phyloP scores from a whole-genome alignment of 2,797 vertebrate species.

The Salarias fasciatus region DNA sequence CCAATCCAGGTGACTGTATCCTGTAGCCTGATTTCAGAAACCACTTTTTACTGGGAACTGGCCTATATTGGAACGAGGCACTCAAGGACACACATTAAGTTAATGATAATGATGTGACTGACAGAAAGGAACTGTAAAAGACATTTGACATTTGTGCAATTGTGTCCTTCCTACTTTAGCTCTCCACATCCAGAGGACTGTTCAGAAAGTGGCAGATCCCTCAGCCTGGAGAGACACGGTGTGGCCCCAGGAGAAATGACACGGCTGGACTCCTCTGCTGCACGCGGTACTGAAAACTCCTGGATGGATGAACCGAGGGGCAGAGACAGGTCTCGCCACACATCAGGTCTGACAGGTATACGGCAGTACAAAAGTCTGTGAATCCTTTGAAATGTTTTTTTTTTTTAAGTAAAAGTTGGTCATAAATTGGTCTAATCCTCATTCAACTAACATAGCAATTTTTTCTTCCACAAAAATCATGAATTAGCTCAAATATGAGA shows the following conservation, averaged over 20 bases:
- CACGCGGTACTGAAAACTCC: conserved; percentile 54
- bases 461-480: too few species aligned
- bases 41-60: conserved; percentile 25
- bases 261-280: conserved; percentile 71
- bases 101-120: too few species aligned
- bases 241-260: conserved; percentile 73
- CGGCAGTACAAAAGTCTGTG: too few species aligned
- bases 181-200: conserved; percentile 42
- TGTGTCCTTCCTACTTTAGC: conserved; percentile 27
- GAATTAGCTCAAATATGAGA: too few species aligned
- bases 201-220: conserved; percentile 43
- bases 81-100: background rate
- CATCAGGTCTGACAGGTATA: conserved; percentile 68
- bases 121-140: too few species aligned
- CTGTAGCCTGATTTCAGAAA: conserved; percentile 51
- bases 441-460: too few species aligned
- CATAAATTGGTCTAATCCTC: too few species aligned
- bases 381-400: too few species aligned
- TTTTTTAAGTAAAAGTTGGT: too few species aligned
- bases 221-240: conserved; percentile 42
- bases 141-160: background rate
- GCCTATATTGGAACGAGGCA: background rate
- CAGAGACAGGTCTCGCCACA: conserved; percentile 67
- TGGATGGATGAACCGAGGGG: conserved; percentile 77
- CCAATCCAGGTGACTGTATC: conserved; percentile 78